Conservation (phyloP, 2,113 vertebrate species). For the Amphiprion percula region DNA sequence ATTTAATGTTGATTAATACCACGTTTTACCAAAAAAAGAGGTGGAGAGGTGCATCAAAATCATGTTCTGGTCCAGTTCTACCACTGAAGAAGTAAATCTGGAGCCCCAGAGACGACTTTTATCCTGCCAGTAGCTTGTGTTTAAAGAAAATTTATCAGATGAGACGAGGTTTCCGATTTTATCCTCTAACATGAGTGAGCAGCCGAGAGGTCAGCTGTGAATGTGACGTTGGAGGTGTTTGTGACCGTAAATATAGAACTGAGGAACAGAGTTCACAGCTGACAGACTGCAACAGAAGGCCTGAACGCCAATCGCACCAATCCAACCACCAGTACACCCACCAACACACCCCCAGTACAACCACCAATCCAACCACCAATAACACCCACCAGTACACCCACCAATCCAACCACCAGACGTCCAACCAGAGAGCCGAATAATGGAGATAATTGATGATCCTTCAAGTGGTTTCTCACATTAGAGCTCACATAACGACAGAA, state of each 20-base stretch:
- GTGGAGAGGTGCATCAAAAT: too few species aligned
- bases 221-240: conserved; percentile 14
- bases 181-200: conserved; percentile 18
- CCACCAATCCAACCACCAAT: neutral
- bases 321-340: neutral
- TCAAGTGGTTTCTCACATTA: too few species aligned
- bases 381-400: neutral
- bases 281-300: conserved; percentile 80
- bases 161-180: too few species aligned
- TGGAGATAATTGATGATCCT: conserved; percentile 37
- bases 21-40: too few species aligned
- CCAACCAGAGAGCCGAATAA: neutral
- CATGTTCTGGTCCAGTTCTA: too few species aligned
- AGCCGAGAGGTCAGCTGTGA: conserved; percentile 57
- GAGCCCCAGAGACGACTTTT: too few species aligned
- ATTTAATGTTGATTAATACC: too few species aligned
- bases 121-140: neutral
- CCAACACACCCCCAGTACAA: neutral
- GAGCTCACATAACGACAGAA: too few species aligned
- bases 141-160: neutral
- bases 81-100: too few species aligned
- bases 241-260: conserved; percentile 75
- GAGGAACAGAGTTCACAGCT: conserved; percentile 68
- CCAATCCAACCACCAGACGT: neutral
- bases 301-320: neutral